Evolutionary conservation across 2,797 vertebrate species (phyloP), one percentile per base, ranked within the genome.

Genomic region (Sebastes hubbsi): DNA sequence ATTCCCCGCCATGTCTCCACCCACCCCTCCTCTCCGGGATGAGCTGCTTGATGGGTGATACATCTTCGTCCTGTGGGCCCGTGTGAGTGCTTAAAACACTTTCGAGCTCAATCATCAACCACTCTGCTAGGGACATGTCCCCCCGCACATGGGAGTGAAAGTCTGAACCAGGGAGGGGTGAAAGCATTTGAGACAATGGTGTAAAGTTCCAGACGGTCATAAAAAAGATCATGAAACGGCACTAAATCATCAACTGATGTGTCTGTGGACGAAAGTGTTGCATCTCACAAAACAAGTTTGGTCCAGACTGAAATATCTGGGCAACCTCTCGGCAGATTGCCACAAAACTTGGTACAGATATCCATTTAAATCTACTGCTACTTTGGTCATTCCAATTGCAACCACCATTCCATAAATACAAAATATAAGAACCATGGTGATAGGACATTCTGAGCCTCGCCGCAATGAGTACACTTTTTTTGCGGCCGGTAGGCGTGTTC

Each of bases 101-200:
- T 92, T 89, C 65, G 70, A 89, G 82, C 87, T 91, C 90, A 94
- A 93, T 92, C 77, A 91, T 94, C 91, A 91, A 65, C 42, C 54
- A 16, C 87, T 77, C 80, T 38, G 80, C 77, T n/a, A 16, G 65
- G 67, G 78, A 81, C 78, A 24, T n/a, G 81, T 79, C 56, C 42
- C 42, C 76, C 63, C 68, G 70, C 83, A 73, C 32, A 76, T 38
- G 68, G 76, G 72, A 77, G 69, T 29, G 71, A 74, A 36, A 66
- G 79, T 52, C 66, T 52, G 22, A 75, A 58, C 49, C 20, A 54
- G n/a, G 0, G 36, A 71, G 46, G 73, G 76, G 58, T n/a, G 52
- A 81, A 72, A 83, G 78, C 55, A 82, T 89, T 73, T 54, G 18
- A 68, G 54, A 58, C 64, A 58, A 77, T 12, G 38, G 30, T 6